Base-by-base conservation (phyloP, 1,140 invertebrate genomes). In the Macrocentrus cingulum region DNA sequence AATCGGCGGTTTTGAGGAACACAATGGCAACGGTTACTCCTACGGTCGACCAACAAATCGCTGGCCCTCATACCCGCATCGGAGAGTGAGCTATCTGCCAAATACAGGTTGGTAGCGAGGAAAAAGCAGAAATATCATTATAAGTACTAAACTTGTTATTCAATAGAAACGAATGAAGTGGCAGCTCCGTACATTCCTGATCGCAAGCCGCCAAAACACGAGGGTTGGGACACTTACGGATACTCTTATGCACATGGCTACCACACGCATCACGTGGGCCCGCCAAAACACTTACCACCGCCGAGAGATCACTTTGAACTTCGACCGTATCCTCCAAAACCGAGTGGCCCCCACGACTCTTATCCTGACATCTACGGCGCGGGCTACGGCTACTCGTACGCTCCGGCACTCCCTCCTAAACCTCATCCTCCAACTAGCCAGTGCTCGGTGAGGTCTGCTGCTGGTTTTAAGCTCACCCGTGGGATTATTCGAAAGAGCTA, bases 371-470 rank as follows among this genome's bases (percentile, higher is more conserved):
- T 67, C 65, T 76, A 73, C 15, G 73, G 67, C 6, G 65, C 63
- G 2, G 66, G 63, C 16, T 77, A 76, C 48, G 70, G 67, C 2
- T 79, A 76, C 22, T 69, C 66, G 9, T 66, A 69, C 11, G 70
- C 63, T 29, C 22, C 42, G 0, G 2, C 2, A 16, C 3, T 29
- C 6, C 45, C 37, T 9, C 36, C 48, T 4, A 34, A 59, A 0
- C 22, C 60, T 25, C 59, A 59, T 19, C 66, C 62, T 57, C 34
- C 44, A 4, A 23, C 67, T 65, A 67, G 1, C 25, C 76, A 60
- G 20, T 92, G 90, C 67, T 91, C 88, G 1, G 83, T 88, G 1
- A 84, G 88, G 68, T 83, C 84, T 1, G 83, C 85, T 34, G 84
- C 87, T 3, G 90, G 90, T 0, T 91, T 91, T 75, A 84, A 87